phyloP scores from a whole-genome alignment of 2,113 vertebrate genomes.

The Gallinago paraguaiae region DNA sequence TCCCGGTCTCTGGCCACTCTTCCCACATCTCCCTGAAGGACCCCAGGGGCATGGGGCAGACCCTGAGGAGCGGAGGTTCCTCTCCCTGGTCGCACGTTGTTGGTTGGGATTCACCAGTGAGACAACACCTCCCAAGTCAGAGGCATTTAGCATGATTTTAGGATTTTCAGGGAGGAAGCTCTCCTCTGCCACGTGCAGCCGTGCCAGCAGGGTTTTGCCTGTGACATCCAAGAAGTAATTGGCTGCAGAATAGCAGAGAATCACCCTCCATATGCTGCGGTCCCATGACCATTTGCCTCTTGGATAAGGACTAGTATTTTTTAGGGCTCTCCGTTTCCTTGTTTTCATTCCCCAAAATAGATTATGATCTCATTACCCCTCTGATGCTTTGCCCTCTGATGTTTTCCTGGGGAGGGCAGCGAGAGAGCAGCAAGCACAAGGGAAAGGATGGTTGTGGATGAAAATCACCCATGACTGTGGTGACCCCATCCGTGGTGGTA shows the following conservation, averaged over 20 bases:
- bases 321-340: not conserved
- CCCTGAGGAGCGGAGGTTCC: not conserved
- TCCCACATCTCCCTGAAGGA: not conserved
- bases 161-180: not conserved
- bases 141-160: not conserved
- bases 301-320: not conserved
- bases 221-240: conserved; percentile 35
- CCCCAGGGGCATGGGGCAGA: accelerated
- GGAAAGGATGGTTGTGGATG: not conserved
- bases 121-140: not conserved
- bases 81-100: not conserved
- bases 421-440: not conserved
- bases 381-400: not conserved
- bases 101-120: not conserved
- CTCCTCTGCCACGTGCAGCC: accelerated
- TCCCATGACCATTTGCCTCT: not conserved
- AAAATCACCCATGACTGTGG: not conserved
- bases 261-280: conserved; percentile 43
- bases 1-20: not conserved
- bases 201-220: not conserved
- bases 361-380: not conserved
- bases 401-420: not conserved
- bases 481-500: not conserved
- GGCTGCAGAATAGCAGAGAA: conserved; percentile 5
- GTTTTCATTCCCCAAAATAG: not conserved